Base-by-base conservation (phyloP, 2,797 vertebrate species). In the Myiotriccus ornatus region DNA sequence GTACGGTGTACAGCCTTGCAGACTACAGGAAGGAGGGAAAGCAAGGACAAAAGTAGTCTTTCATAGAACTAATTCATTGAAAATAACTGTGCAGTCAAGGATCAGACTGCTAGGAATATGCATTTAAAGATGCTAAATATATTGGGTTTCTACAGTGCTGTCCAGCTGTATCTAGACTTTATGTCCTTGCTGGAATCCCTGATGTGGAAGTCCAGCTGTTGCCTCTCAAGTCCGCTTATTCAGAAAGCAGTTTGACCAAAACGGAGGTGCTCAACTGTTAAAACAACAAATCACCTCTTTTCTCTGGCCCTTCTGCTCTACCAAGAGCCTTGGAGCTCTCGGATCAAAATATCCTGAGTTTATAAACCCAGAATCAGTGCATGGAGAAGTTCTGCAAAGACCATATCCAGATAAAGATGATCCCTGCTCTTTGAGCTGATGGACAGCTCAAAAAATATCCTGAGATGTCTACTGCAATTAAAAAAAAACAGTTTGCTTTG, bases 1-100 rank as follows among this genome's bases (percentile, higher is more conserved):
- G 0, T 1, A 0, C 25, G 0, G 0, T 25, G 30, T 46, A 39
- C 0, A 0, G 35, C 57, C n/a, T 22, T 49, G 34, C 21, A 52
- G 89, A 76, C 41, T 56, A 21, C 0, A 0, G n/a, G 41, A 56
- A 49, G 22, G 21, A 53, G 30, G 18, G 43, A 68, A 52, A 65
- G 12, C 35, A 63, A 74, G 55, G 50, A 37, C 28, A 60, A 87
- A 87, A 85, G 24, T 21, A 34, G 8, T 43, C 89, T 70, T 71
- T 60, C 28, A 50, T 53, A n/a, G 19, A 67, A 67, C 10, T 46
- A 43, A 53, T 76, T 74, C 59, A 79, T 32, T 78, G 37, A 89
- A 76, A 93, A 67, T 87, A 79, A 60, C 21, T 13, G 13, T 11
- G 7, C 25, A 13, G n/a, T n/a, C 23, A 55, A 78, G 21, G 18